Conservation (phyloP, 2,113 vertebrate genomes). For the Aegithalos caudatus region DNA sequence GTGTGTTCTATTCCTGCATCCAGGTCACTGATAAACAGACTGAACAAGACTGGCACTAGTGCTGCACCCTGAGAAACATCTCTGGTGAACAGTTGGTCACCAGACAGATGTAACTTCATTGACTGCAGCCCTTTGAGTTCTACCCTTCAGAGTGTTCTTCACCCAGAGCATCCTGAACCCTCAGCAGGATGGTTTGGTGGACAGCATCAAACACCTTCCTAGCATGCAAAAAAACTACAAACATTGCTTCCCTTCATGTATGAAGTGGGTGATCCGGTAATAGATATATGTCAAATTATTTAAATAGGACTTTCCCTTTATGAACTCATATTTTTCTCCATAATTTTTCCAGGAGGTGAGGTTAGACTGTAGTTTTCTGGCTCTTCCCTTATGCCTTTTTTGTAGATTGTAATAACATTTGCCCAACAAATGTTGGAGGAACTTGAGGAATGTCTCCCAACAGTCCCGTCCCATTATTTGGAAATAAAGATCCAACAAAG, state of each 20-base stretch:
- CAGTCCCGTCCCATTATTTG: not conserved
- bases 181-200: not conserved
- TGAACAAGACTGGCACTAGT: not conserved
- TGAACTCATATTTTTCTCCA: not conserved
- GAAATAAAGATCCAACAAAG: not conserved
- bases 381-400: not conserved
- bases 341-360: not conserved
- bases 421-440: not conserved
- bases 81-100: accelerated
- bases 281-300: not conserved
- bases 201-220: not conserved
- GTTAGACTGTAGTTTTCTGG: not conserved
- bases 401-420: not conserved
- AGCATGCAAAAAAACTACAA: not conserved
- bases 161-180: accelerated
- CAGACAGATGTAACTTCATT: not conserved
- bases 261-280: accelerated
- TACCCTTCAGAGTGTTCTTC: not conserved
- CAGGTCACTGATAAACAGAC: not conserved
- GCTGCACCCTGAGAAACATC: not conserved
- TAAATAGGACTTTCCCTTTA: not conserved
- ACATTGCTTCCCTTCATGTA: not conserved
- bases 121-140: not conserved
- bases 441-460: not conserved
- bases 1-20: not conserved